These are phyloP conservation scores for cat (Felis catus) DNA, from an alignment of 2,113 vertebrate genomes.

Conservation along the genomic window F.catus_Fca126_mat1.0 CM031411.1:57465001-57465500, in stretches of 20 bases:
- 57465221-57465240: background rate
- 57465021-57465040: constrained; percentile 4
- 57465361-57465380: constrained; percentile 3
- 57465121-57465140: background rate
- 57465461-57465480: background rate
- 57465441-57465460: background rate
- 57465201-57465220: background rate
- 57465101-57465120: background rate
- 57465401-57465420: constrained; percentile 1
- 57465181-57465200: constrained; percentile 22
- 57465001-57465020: background rate
- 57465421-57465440: constrained; percentile 11
- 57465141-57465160: constrained; percentile 23
- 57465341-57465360: background rate
- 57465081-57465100: background rate
- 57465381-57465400: constrained; percentile 36
- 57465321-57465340: constrained; percentile 10
- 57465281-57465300: background rate
- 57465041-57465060: background rate
- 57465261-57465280: background rate
- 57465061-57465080: background rate
- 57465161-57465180: background rate
- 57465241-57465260: background rate
- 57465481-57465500: background rate
- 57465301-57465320: background rate